Evolutionary conservation across 53 echinoderm and acorn worm genomes (phyloP).

Genomic region (Stichopus horrens): DNA sequence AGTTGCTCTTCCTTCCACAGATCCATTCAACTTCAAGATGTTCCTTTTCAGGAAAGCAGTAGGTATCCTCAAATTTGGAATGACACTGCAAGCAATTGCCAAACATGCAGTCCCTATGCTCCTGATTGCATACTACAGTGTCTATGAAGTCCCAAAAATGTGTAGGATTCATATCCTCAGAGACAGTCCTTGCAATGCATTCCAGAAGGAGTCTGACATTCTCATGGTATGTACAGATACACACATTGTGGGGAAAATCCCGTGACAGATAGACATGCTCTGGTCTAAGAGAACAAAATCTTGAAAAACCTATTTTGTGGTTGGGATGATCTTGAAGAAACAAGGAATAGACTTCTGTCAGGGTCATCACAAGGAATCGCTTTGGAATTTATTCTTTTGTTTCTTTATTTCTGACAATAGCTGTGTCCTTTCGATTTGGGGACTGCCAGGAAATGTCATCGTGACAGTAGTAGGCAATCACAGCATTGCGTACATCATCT

Average conservation of each 20-base stretch:
- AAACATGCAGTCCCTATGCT: too few relatives aligned
- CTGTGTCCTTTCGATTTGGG: constrained; percentile 43
- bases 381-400: constrained; percentile 44
- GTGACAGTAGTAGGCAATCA: constrained; percentile 38
- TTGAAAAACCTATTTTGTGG: constrained; percentile 30
- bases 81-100: too few relatives aligned
- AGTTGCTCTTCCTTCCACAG: too few relatives aligned
- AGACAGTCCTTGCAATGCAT: background rate
- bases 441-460: constrained; percentile 48
- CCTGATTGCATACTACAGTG: too few relatives aligned
- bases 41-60: too few relatives aligned
- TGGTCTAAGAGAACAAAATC: constrained; percentile 9
- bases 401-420: constrained; percentile 12
- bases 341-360: constrained; percentile 37
- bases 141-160: too few relatives aligned
- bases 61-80: too few relatives aligned
- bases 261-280: background rate
- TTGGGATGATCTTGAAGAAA: constrained; percentile 41
- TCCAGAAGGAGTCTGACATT: constrained; percentile 18
- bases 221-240: constrained; percentile 37
- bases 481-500: constrained; percentile 19
- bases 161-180: too few relatives aligned
- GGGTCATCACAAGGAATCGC: constrained; percentile 44
- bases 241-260: background rate
- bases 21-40: too few relatives aligned